Evolutionary conservation across 2,888 invertebrate genomes (phyloP), one percentile per base, ranked within the genome.

Genomic region (Caenorhabditis afra): DNA sequence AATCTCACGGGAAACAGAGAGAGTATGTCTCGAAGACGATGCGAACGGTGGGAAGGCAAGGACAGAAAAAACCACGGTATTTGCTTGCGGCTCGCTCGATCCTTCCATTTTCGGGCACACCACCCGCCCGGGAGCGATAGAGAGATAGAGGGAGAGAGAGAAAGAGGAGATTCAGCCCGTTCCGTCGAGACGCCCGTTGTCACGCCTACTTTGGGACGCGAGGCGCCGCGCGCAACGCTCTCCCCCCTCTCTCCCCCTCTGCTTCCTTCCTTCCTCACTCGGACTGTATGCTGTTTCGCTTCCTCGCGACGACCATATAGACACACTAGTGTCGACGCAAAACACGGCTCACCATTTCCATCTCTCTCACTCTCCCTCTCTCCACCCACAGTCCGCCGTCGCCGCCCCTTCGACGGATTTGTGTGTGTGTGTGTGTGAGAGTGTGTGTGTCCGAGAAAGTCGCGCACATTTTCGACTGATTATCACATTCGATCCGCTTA

Each of bases 301-400:
- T 64, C 68, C 62, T 62, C 39, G 61, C 70, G 47, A 49, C 71
- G 71, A 37, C 71, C 71, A 71, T 71, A 71, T 71, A 71, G 71
- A 71, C 71, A 64, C 71, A 71, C 57, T 71, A 71, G 71, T 71
- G 71, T 62, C 71, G 71, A 71, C 71, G 71, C 62, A 74, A 74
- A 65, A 74, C 65, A 74, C 74, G 74, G 65, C 65, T 65, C 65
- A 65, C 29, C 29, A 65, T 50, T 53, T 61, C 11, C 37, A 20
- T 22, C 53, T 52, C 59, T 47, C 22, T n/a, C n/a, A n/a, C n/a
- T n/a, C n/a, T n/a, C n/a, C n/a, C n/a, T n/a, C n/a, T n/a, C n/a
- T n/a, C n/a, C n/a, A n/a, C n/a, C n/a, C n/a, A n/a, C n/a, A n/a
- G n/a, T n/a, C n/a, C n/a, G n/a, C n/a, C n/a, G n/a, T n/a, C n/a